Evolutionary conservation across 2,888 invertebrate genomes (phyloP).

Genomic region (Parnassius apollo): DNA sequence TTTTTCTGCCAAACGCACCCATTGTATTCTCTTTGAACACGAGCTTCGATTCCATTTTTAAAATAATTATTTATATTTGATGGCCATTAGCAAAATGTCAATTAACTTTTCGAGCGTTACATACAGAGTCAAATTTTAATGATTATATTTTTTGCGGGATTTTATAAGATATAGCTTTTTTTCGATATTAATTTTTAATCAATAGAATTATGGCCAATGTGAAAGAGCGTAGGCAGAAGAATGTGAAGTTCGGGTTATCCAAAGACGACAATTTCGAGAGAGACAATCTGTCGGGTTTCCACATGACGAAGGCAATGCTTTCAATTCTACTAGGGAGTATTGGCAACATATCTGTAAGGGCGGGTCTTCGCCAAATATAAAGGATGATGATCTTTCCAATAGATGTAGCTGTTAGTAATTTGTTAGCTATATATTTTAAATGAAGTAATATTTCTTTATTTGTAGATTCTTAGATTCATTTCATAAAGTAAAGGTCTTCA

Average conservation of each 20-base stretch:
- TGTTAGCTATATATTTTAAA: background rate
- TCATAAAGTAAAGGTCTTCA: no score
- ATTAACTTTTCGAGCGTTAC: slow-evolving; percentile 36
- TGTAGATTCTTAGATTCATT: no score
- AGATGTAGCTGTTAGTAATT: slow-evolving; percentile 39
- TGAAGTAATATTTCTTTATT: no score
- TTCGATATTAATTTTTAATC: slow-evolving; percentile 18
- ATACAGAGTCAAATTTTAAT: slow-evolving; percentile 42
- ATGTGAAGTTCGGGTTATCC: slow-evolving; percentile 62
- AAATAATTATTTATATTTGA: background rate
- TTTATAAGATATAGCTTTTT: slow-evolving; percentile 28
- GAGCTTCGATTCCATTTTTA: slow-evolving; percentile 2
- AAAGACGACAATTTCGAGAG: slow-evolving; percentile 60
- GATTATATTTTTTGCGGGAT: slow-evolving; percentile 41
- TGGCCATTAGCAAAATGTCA: background rate
- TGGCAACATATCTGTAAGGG: slow-evolving; percentile 57
- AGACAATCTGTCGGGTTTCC: slow-evolving; percentile 27
- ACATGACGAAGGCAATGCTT: slow-evolving; percentile 53
- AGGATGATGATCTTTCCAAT: slow-evolving; percentile 39
- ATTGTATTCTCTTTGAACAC: no score
- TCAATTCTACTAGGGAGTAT: slow-evolving; percentile 60
- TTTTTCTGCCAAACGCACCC: no score
- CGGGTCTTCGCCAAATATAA: slow-evolving; percentile 36
- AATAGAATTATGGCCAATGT: slow-evolving; percentile 41
- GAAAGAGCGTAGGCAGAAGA: slow-evolving; percentile 58